Base-by-base conservation (phyloP, 2,113 vertebrate genomes). In the Macroglossus sobrinus region DNA sequence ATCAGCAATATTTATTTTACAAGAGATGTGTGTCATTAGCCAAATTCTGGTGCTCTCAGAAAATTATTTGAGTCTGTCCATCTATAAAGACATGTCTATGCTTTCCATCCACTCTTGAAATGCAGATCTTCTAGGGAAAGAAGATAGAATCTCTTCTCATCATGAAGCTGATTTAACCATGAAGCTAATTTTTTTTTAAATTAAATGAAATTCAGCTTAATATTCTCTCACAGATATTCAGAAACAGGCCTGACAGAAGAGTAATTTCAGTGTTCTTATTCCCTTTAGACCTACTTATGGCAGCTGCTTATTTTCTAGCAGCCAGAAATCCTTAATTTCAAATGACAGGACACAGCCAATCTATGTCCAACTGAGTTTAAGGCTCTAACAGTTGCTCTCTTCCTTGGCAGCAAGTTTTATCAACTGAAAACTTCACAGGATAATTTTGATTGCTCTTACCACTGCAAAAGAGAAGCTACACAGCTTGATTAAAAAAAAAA, bases 401-500 rank as follows among this genome's bases (percentile, higher is more conserved):
- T 78, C 16, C 12, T 61, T 92, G 80, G 68, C 66, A 68, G 45
- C 53, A 96, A 93, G 28, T 81, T 80, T 84, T 38, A 84, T 61
- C 47, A 74, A 86, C 59, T 47, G 21, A 93, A 95, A 89, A 84
- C 21, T 84, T 91, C 76, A 84, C 61, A 33, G 81, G 74, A 50
- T 79, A 63, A 89, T 71, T 94, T 82, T 84, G 22, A 93, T 78
- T 91, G 9, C 24, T 94, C 45, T 89, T 89, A 84, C n/a, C 18
- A 84, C 14, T 72, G 11, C 35, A 57, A 78, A 78, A 89, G 66
- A 84, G n/a, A 97, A 97, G 82, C 22, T 92, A 78, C 2, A 88
- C 3, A n/a, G 80, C 26, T 84, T 84, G 57, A 24, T 92, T 85
- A 85, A 22, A 57, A 61, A 26, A 35, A 43, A 72, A 78, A 40